phyloP scores from a whole-genome alignment of 2,113 vertebrate genomes.

The Stercorarius parasiticus region DNA sequence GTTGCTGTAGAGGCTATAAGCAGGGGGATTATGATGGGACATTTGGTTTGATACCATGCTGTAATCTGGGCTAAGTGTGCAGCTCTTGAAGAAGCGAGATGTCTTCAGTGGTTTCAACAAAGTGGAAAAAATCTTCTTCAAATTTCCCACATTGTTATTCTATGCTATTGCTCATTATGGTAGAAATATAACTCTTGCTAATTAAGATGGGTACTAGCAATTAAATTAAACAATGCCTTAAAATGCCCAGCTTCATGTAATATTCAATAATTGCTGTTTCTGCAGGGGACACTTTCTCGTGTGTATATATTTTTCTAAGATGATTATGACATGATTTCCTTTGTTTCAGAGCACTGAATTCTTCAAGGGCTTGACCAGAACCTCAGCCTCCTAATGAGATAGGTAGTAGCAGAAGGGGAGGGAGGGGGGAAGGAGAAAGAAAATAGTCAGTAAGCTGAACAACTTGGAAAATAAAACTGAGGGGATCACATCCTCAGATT shows the following conservation, averaged over 20 bases:
- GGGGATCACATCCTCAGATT: background rate
- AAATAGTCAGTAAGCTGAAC: background rate
- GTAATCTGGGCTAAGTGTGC: background rate
- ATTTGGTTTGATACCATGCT: background rate
- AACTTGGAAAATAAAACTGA: background rate
- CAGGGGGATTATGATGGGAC: background rate
- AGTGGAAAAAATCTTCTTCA: background rate
- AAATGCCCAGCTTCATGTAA: background rate
- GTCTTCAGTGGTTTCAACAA: background rate
- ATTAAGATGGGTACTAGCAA: conserved; percentile 33
- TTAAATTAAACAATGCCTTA: conserved; percentile 30
- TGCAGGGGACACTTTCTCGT: background rate
- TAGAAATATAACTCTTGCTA: background rate
- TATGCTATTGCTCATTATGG: background rate
- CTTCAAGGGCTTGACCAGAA: background rate
- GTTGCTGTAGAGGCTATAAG: background rate
- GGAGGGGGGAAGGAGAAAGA: background rate
- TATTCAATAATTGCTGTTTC: background rate
- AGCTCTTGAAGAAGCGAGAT: background rate
- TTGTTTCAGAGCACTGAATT: background rate
- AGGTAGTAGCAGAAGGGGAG: background rate
- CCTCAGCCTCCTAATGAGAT: background rate
- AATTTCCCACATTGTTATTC: background rate
- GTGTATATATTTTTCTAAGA: background rate
- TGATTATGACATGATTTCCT: background rate